Conservation (phyloP, 2,888 invertebrate genomes). For the Himalopsyche japonica region DNA sequence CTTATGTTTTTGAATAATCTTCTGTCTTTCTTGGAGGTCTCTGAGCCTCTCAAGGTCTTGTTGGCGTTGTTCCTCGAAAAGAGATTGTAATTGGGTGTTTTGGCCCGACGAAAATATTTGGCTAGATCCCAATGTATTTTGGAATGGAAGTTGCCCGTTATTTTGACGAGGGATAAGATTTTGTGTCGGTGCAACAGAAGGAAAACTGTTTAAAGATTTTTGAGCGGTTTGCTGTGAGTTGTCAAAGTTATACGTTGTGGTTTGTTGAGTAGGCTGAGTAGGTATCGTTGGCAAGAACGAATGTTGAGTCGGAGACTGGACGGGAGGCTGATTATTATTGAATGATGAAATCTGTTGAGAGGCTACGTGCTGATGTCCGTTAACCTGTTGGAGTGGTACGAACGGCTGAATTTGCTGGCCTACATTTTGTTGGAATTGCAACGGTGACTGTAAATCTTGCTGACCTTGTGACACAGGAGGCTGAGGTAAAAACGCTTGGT, state of each 20-base stretch:
- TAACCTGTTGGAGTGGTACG: conserved; percentile 36
- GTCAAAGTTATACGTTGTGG: conserved; percentile 50
- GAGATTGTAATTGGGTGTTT: conserved; percentile 60
- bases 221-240: conserved; percentile 17
- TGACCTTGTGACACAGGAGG: conserved; percentile 40
- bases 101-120: conserved; percentile 58
- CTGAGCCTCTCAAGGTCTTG: conserved; percentile 64
- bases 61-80: conserved; percentile 64
- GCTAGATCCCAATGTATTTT: conserved; percentile 50
- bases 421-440: conserved; percentile 36
- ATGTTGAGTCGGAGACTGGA: conserved; percentile 50
- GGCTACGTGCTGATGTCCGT: conserved; percentile 48
- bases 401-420: conserved; percentile 39
- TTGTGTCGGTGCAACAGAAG: background rate
- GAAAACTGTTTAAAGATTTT: conserved; percentile 4
- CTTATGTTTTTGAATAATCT: conserved; percentile 75
- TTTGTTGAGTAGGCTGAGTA: conserved; percentile 47
- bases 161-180: conserved; percentile 43
- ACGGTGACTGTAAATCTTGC: conserved; percentile 43
- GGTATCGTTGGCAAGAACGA: conserved; percentile 46
- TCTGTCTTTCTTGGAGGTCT: conserved; percentile 72
- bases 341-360: conserved; percentile 49
- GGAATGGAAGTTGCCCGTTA: conserved; percentile 54
- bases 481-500: conserved; percentile 44
- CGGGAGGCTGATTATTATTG: conserved; percentile 46